Percentiles rank a stretch among this genome's conserved stretches.
These are phyloP conservation scores for Spicauda simplicius DNA, from an alignment of 2,888 invertebrate species.

Conservation along the genomic window DNA sequence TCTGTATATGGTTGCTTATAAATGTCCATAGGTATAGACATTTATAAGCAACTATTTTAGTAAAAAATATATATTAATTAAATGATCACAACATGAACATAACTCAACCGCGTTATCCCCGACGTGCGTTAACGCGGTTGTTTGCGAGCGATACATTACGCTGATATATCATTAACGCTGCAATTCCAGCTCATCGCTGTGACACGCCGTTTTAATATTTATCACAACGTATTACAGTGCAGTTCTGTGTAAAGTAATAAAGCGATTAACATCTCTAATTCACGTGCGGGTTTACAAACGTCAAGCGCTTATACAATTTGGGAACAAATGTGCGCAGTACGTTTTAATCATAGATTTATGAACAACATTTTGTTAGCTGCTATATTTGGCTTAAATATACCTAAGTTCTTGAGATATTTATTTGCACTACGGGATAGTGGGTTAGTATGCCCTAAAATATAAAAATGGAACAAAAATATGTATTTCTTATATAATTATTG, in stretches of 20 bases:
- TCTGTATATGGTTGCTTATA: too few species aligned
- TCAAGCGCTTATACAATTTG: not conserved
- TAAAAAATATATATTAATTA: too few species aligned
- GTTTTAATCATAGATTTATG: not conserved
- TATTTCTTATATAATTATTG: too few species aligned
- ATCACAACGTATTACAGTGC: constrained; percentile 1
- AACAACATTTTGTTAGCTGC: not conserved
- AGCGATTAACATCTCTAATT: constrained; percentile 10
- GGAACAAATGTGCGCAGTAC: not conserved
- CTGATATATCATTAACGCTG: constrained; percentile 28
- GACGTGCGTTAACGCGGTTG: constrained; percentile 22
- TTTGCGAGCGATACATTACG: constrained; percentile 30
- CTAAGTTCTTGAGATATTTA: too few species aligned
- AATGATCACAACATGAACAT: too few species aligned
- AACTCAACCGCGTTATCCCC: too few species aligned
- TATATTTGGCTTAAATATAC: not conserved
- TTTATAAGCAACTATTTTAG: too few species aligned
- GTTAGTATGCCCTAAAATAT: too few species aligned
- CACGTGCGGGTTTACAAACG: constrained; percentile 24
- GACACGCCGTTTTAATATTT: constrained; percentile 3
- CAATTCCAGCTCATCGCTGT: constrained; percentile 11
- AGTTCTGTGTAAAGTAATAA: constrained; percentile 9
- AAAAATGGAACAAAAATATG: too few species aligned
- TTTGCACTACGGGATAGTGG: too few species aligned
- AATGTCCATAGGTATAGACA: too few species aligned